Conservation (phyloP, 2,113 vertebrate species). For the Lycaon pictus region DNA sequence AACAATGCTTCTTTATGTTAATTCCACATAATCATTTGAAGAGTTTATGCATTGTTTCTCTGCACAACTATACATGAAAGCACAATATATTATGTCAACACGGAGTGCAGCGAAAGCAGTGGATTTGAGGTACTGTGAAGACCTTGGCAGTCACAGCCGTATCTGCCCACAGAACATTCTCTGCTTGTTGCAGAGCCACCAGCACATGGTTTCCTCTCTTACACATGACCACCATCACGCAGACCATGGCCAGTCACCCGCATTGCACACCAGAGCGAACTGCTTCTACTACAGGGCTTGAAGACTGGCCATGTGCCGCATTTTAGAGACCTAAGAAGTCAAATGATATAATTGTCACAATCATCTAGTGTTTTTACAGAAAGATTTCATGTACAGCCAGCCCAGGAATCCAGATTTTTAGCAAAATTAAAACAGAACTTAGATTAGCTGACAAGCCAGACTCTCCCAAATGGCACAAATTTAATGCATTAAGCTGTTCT, state of each 20-base stretch:
- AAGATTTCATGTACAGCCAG: background rate
- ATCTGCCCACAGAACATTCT: background rate
- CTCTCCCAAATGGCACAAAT: background rate
- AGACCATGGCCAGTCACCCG: background rate
- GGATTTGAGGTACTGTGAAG: background rate
- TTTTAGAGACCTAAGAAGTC: background rate
- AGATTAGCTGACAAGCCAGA: background rate
- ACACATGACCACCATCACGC: fast-evolving
- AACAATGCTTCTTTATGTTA: background rate
- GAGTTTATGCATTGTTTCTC: background rate
- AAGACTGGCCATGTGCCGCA: background rate
- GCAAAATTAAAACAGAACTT: slow-evolving; percentile 11
- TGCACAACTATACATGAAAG: background rate
- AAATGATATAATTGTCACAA: background rate
- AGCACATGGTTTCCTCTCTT: too few relatives aligned
- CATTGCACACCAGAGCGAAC: background rate
- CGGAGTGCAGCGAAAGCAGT: too few relatives aligned
- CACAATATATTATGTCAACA: too few relatives aligned
- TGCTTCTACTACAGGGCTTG: background rate
- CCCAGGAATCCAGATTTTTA: slow-evolving; percentile 34
- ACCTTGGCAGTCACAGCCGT: background rate
- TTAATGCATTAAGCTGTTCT: slow-evolving; percentile 34
- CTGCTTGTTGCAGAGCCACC: background rate
- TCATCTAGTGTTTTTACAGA: background rate
- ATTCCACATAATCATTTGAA: background rate